Conservation (phyloP, 2,888 invertebrate genomes). For the Drosophila hamatofila region DNA sequence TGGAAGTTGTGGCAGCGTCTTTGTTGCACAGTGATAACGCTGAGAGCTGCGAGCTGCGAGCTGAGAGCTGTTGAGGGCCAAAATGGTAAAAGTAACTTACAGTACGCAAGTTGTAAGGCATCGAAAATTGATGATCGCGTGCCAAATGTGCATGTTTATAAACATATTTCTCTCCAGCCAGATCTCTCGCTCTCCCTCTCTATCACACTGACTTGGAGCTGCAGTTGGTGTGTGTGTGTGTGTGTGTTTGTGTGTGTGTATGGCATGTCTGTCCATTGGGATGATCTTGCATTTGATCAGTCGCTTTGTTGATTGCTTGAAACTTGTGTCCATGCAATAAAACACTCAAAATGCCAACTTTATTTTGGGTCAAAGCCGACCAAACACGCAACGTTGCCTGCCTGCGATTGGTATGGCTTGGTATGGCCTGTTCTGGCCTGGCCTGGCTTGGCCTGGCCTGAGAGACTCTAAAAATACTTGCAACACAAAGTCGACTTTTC, state of each 20-base stretch:
- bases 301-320: constrained; percentile 81
- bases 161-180: constrained; percentile 69
- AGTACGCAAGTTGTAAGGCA: constrained; percentile 71
- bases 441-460: constrained; percentile 49
- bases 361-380: constrained; percentile 80
- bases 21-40: constrained; percentile 55
- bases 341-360: constrained; percentile 82
- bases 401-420: constrained; percentile 15
- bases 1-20: constrained; percentile 44
- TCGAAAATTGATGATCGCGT: constrained; percentile 79
- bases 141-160: constrained; percentile 81
- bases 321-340: constrained; percentile 82
- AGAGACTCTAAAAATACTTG: constrained; percentile 36
- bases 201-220: background rate
- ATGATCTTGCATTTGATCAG: constrained; percentile 80
- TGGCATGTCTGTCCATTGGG: constrained; percentile 69
- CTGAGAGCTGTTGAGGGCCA: constrained; percentile 59
- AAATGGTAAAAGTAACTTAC: constrained; percentile 70
- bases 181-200: constrained; percentile 12
- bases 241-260: constrained; percentile 15
- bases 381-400: constrained; percentile 80
- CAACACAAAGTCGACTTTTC: constrained; percentile 8
- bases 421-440: constrained; percentile 9
- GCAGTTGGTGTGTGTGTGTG: background rate
- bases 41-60: constrained; percentile 43